Evolutionary conservation across 2,797 vertebrate genomes (phyloP).

Genomic region (Cichlasoma orientale): DNA sequence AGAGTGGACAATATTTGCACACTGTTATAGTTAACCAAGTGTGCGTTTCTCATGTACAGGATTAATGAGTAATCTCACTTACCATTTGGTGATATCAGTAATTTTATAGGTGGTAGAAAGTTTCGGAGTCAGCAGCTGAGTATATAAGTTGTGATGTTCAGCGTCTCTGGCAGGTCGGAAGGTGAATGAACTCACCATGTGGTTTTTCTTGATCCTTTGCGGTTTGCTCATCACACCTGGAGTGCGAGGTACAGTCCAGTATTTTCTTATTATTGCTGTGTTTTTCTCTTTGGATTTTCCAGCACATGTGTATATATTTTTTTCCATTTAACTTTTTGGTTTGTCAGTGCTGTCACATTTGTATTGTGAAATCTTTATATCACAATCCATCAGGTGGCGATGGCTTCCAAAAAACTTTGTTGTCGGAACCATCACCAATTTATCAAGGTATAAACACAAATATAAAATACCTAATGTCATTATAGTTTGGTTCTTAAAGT

Average conservation of each 20-base stretch:
- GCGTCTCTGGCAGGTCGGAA: conserved; percentile 23
- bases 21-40: conserved; percentile 46
- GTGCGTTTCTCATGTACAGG: conserved; percentile 57
- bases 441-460: background rate
- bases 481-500: background rate
- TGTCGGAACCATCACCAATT: background rate
- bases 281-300: background rate
- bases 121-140: background rate
- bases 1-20: conserved; percentile 2
- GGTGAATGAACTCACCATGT: conserved; percentile 46
- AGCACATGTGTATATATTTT: background rate
- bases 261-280: background rate
- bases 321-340: background rate
- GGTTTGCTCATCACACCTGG: conserved; percentile 25
- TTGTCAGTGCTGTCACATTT: background rate
- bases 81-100: conserved; percentile 1
- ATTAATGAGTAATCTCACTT: conserved; percentile 17
- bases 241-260: conserved; percentile 49
- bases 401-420: too few relatives aligned
- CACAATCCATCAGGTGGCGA: background rate
- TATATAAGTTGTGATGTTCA: conserved; percentile 52
- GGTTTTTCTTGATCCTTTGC: conserved; percentile 60
- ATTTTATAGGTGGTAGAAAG: conserved; percentile 27
- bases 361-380: background rate
- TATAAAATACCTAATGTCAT: background rate